Evolutionary conservation across 2,113 vertebrate species (phyloP), one percentile per base, ranked within the genome.

Genomic region (Picathartes gymnocephalus): DNA sequence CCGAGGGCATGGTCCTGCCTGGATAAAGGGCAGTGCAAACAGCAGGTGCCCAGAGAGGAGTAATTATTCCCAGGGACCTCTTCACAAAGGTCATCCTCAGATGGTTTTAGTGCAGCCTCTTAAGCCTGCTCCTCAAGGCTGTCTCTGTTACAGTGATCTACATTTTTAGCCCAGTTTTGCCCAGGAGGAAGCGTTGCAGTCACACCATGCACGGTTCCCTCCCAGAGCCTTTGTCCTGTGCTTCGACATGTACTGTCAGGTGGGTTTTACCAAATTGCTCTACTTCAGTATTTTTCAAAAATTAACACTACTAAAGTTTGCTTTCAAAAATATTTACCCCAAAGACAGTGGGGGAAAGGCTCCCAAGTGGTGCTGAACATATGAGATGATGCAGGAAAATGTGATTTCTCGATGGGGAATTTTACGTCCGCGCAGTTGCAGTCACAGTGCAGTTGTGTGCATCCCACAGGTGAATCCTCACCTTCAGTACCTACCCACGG

Each of bases 71-170:
- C 39, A 72, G 50, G 60, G 20, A 84, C 72, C 76, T 91, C 81
- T 22, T 35, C 47, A 22, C 14, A 74, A 51, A 90, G 95, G 80
- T 94, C 82, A 81, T 27, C 68, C 62, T 90, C 68, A 58, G 23
- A 74, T 11, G 31, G 56, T 27, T 91, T 81, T 15, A 51, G 61
- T 61, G 17, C 64, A 27, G 72, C 47, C 37, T 58, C 90, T 61
- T 58, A 11, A 60, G 51, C 39, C 91, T 42, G 42, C 24, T 31
- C 82, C 91, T 92, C 47, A 48, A 35, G 65, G 25, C 72, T 19
- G 16, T 74, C 64, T 68, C 70, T 81, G 85, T 87, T 28, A 86
- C 89, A 95, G 72, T 81, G 92, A 91, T 89, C 88, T 79, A 85
- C 73, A 56, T 90, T 86, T 81, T 54, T 47, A 91, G 93, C 96